A percentile compares a stretch with the other conserved stretches of the same genome.
Evolutionary conservation across 2,888 invertebrate genomes (phyloP).

Genomic region (Molorchus minor): DNA sequence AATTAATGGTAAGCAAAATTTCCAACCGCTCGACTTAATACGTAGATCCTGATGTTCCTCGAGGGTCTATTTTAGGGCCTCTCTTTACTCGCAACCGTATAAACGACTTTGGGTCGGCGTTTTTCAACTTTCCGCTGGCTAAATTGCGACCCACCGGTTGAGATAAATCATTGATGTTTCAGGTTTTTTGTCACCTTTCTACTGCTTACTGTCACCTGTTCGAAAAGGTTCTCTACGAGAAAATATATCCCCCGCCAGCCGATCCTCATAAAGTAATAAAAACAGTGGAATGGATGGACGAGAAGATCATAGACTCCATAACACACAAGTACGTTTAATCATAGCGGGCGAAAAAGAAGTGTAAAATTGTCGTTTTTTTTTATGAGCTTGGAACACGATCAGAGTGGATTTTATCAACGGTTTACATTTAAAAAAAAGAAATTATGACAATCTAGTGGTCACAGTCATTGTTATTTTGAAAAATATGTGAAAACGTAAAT

Average conservation of each 20-base stretch:
- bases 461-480: too few species aligned
- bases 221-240: constrained; percentile 82
- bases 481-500: too few species aligned
- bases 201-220: constrained; percentile 93
- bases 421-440: too few species aligned
- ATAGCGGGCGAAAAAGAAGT: neutral
- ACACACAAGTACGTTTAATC: constrained; percentile 66
- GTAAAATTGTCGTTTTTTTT: neutral
- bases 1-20: constrained; percentile 72
- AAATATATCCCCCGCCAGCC: constrained; percentile 85
- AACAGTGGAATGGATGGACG: constrained; percentile 81
- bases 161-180: too few species aligned
- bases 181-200: constrained; percentile 82
- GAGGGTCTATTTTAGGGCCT: neutral
- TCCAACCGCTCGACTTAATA: neutral
- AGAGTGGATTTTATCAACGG: too few species aligned
- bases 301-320: constrained; percentile 72
- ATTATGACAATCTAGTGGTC: too few species aligned
- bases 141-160: too few species aligned
- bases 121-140: constrained; percentile 13
- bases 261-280: constrained; percentile 79
- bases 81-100: neutral
- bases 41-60: neutral
- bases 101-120: neutral
- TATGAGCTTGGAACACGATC: constrained; percentile 23